These are phyloP conservation scores for Limonius californicus DNA, from an alignment of 1,140 invertebrate genomes.

Conservation along the genomic window DNA sequence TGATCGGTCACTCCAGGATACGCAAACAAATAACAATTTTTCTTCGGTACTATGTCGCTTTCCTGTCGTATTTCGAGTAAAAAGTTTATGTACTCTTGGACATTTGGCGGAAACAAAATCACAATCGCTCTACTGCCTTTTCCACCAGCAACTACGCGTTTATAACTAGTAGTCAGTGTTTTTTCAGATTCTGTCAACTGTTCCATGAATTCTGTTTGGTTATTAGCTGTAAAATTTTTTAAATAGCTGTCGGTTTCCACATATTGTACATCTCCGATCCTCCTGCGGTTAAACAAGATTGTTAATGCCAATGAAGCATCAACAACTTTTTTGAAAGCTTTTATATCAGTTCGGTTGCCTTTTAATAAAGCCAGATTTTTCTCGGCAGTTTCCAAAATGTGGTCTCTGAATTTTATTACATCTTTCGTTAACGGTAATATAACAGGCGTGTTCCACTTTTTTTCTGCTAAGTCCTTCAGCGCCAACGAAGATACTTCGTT, in stretches of 20 bases:
- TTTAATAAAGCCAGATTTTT: slow-evolving; percentile 12
- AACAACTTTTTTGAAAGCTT: slow-evolving; percentile 23
- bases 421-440: slow-evolving; percentile 28
- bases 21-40: slow-evolving; percentile 16
- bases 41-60: slow-evolving; percentile 2
- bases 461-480: slow-evolving; percentile 27
- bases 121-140: too few relatives aligned
- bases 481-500: slow-evolving; percentile 26
- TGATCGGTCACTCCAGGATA: too few relatives aligned
- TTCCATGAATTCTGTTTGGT: slow-evolving; percentile 21
- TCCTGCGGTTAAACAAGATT: too few relatives aligned
- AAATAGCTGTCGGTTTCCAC: too few relatives aligned
- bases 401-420: slow-evolving; percentile 28
- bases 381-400: slow-evolving; percentile 18
- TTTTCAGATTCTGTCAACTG: too few relatives aligned
- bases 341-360: slow-evolving; percentile 5
- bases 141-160: too few relatives aligned
- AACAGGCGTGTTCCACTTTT: slow-evolving; percentile 27
- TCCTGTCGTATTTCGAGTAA: slow-evolving; percentile 12
- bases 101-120: too few relatives aligned
- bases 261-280: too few relatives aligned
- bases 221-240: too few relatives aligned
- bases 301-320: too few relatives aligned
- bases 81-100: too few relatives aligned
- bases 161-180: slow-evolving; percentile 29